A percentile compares a stretch with the other conserved stretches of the same genome.
Conservation (phyloP, 2,888 invertebrate species). For the Spialia ferax region DNA sequence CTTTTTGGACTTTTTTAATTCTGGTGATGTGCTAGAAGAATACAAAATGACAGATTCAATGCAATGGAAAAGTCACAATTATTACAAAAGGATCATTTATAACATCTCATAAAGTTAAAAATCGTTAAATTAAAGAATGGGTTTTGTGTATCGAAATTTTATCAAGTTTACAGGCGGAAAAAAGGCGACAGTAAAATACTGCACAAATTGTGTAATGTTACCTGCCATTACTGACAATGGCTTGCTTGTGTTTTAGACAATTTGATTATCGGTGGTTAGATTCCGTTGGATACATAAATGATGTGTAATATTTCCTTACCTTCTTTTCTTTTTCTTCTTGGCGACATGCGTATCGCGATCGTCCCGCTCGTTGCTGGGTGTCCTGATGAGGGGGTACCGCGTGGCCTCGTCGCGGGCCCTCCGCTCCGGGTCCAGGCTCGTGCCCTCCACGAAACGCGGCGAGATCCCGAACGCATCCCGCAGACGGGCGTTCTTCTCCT, state of each 20-base stretch:
- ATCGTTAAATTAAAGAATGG: too few relatives aligned
- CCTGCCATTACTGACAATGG: too few relatives aligned
- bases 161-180: too few relatives aligned
- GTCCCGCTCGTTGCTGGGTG: conserved; percentile 89
- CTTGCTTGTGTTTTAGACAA: too few relatives aligned
- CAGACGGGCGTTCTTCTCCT: conserved; percentile 97
- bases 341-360: conserved; percentile 72
- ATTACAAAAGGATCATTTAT: too few relatives aligned
- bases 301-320: conserved; percentile 80
- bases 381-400: conserved; percentile 91
- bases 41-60: not conserved
- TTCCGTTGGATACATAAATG: too few relatives aligned
- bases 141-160: too few relatives aligned
- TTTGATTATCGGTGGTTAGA: too few relatives aligned
- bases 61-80: too few relatives aligned
- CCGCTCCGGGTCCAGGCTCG: conserved; percentile 94
- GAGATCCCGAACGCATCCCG: conserved; percentile 98
- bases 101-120: too few relatives aligned
- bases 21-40: conserved; percentile 89
- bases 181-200: too few relatives aligned
- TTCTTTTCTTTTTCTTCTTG: conserved; percentile 92
- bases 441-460: conserved; percentile 97
- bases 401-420: conserved; percentile 83
- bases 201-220: too few relatives aligned
- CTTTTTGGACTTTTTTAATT: conserved; percentile 91